Evolutionary conservation across 2,113 vertebrate species (phyloP).

Genomic region (Hyperoodon ampullatus): DNA sequence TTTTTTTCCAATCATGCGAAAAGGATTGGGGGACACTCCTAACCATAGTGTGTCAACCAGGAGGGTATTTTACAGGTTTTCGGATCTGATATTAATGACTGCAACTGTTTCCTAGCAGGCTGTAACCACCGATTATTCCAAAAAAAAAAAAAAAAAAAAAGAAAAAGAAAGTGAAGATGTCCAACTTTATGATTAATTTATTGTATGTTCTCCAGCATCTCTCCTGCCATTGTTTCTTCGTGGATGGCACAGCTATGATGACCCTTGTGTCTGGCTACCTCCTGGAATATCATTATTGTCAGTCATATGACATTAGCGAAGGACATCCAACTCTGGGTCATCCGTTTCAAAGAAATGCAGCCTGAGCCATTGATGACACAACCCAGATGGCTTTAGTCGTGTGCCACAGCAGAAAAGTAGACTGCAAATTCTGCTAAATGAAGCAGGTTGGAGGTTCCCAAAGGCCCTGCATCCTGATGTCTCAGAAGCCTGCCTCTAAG

Average conservation of each 20-base stretch:
- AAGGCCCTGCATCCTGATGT: background rate
- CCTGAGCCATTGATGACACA: background rate
- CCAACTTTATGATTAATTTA: background rate
- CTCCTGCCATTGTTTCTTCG: background rate
- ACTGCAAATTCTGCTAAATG: background rate
- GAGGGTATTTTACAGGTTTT: constrained; percentile 20
- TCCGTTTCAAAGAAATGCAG: background rate
- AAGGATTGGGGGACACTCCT: background rate
- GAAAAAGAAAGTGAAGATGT: background rate
- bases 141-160: background rate
- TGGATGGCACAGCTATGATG: background rate
- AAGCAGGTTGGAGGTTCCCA: background rate
- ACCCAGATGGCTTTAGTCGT: background rate
- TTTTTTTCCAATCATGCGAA: constrained; percentile 39
- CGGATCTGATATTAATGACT: background rate
- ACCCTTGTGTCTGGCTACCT: background rate
- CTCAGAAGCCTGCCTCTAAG: background rate
- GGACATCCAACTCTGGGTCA: background rate
- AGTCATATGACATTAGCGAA: background rate
- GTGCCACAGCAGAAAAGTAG: background rate
- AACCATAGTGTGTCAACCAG: constrained; percentile 9
- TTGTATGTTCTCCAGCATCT: background rate
- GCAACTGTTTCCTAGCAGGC: constrained; percentile 29
- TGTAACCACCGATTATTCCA: background rate
- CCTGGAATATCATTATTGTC: background rate